Conservation (phyloP, 2,797 vertebrate genomes). For the Syngnathus rostellatus region DNA sequence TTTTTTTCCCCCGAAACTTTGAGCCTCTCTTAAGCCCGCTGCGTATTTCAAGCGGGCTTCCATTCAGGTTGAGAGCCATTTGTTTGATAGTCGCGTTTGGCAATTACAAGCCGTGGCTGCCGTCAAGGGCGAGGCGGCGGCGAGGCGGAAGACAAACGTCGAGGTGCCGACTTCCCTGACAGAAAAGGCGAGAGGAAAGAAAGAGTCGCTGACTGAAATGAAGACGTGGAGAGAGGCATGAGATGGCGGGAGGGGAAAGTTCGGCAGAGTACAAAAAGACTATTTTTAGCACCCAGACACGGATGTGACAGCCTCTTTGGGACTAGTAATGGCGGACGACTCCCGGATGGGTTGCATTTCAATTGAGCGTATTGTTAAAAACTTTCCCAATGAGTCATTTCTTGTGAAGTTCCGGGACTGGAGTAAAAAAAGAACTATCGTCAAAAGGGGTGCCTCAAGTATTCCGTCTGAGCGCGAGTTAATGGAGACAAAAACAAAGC, state of each 20-base stretch:
- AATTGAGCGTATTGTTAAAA: neutral
- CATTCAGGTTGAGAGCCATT: neutral
- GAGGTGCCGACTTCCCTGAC: neutral
- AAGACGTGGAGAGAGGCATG: neutral
- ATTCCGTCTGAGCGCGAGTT: too few species aligned
- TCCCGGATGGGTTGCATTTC: neutral
- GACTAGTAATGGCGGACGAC: neutral
- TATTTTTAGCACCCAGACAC: neutral
- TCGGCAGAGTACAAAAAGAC: neutral
- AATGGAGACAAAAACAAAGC: neutral
- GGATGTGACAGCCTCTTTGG: neutral
- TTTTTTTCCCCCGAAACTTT: neutral
- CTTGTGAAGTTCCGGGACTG: neutral
- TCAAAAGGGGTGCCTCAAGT: too few species aligned
- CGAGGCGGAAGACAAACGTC: slow-evolving; percentile 2
- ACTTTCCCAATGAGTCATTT: neutral
- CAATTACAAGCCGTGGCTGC: slow-evolving; percentile 1
- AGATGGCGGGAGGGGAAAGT: neutral
- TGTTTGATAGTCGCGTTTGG: slow-evolving; percentile 1
- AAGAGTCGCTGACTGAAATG: slow-evolving; percentile 1
- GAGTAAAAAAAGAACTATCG: too few species aligned
- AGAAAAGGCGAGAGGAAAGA: neutral
- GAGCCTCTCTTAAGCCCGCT: neutral
- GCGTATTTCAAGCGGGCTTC: neutral
- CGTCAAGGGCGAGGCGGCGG: neutral